phyloP scores from a whole-genome alignment of 1,140 invertebrate species.

The Octopus sinensis region DNA sequence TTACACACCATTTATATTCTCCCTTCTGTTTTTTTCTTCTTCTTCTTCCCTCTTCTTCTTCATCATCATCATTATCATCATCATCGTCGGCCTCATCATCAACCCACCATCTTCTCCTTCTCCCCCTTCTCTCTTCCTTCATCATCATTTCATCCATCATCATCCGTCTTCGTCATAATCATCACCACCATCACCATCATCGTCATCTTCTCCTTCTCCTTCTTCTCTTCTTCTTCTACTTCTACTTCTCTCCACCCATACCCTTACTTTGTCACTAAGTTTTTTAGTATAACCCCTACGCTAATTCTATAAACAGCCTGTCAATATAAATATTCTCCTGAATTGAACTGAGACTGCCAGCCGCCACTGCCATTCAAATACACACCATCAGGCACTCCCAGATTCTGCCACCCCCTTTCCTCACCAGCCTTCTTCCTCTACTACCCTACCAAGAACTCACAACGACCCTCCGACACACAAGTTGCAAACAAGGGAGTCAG shows the following conservation, averaged over 20 bases:
- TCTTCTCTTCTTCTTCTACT: slow-evolving; percentile 13
- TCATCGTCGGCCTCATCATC: background rate
- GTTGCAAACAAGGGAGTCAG: too few species aligned
- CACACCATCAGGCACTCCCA: too few species aligned
- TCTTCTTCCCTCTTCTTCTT: background rate
- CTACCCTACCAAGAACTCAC: too few species aligned
- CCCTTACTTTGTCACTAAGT: background rate
- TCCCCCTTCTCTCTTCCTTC: background rate
- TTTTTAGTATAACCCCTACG: background rate
- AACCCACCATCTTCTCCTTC: slow-evolving; percentile 8
- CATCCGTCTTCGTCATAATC: background rate
- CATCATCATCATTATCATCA: too few species aligned
- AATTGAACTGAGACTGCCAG: too few species aligned
- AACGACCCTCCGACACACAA: too few species aligned
- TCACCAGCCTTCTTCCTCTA: too few species aligned
- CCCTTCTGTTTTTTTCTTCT: background rate
- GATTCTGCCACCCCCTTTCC: too few species aligned
- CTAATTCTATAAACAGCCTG: background rate
- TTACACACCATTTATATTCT: background rate
- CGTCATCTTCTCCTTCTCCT: background rate
- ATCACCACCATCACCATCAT: background rate
- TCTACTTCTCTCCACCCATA: background rate
- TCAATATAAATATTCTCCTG: too few species aligned
- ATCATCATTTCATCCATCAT: background rate
- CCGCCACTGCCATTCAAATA: too few species aligned